These are phyloP conservation scores for Brachionus calyciflorus DNA, from an alignment of 1,140 invertebrate species.

Conservation along the genomic window DNA sequence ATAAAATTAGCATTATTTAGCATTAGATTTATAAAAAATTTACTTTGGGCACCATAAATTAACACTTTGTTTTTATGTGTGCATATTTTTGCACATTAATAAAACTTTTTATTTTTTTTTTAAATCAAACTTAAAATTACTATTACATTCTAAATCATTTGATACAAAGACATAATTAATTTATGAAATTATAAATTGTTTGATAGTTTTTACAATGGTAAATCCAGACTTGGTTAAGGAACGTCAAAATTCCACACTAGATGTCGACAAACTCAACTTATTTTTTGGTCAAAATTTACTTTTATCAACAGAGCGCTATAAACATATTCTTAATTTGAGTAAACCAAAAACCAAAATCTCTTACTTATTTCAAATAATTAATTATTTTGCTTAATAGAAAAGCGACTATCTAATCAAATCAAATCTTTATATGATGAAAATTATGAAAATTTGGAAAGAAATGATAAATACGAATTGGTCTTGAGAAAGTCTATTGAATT, in stretches of 20 bases:
- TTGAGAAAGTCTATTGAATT: slow-evolving; percentile 38
- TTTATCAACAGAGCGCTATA: neutral
- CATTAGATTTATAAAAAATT: slow-evolving; percentile 17
- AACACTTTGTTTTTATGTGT: too few species aligned
- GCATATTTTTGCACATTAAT: neutral
- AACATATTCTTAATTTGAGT: slow-evolving; percentile 7
- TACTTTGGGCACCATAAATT: too few species aligned
- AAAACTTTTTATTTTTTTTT: too few species aligned
- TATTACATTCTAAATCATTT: too few species aligned
- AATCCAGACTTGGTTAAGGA: slow-evolving; percentile 9
- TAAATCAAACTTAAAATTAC: too few species aligned
- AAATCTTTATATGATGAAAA: slow-evolving; percentile 40
- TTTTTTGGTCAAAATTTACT: slow-evolving; percentile 19
- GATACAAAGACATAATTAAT: too few species aligned
- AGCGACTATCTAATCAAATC: neutral
- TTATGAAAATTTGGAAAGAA: slow-evolving; percentile 27
- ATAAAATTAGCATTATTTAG: slow-evolving; percentile 30
- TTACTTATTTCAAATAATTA: neutral
- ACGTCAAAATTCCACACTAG: neutral
- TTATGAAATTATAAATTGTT: too few species aligned
- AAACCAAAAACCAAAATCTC: neutral
- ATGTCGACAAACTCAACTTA: neutral
- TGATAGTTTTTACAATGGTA: slow-evolving; percentile 25
- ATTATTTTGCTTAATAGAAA: too few species aligned
- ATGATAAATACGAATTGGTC: slow-evolving; percentile 29